A percentile compares a stretch with the other conserved stretches of the same genome.
Evolutionary conservation across 2,888 invertebrate species (phyloP).

Genomic region (Drosophila anomalata): DNA sequence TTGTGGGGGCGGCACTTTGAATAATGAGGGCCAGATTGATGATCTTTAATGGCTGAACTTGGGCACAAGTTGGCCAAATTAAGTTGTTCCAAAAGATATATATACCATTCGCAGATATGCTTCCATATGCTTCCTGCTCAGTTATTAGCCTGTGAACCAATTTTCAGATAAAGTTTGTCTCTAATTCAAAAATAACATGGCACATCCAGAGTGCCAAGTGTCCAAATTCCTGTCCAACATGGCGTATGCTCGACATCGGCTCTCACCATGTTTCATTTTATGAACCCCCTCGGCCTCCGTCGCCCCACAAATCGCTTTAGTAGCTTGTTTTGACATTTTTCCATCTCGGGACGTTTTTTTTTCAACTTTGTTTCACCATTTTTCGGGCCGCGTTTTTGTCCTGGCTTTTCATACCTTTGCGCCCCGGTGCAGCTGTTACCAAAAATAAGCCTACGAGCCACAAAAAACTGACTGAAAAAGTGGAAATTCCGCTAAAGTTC

Average conservation of each 20-base stretch:
- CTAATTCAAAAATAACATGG: not conserved
- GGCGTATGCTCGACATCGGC: conserved; percentile 57
- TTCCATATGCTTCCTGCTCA: not conserved
- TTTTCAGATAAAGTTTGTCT: not conserved
- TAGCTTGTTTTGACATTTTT: conserved; percentile 43
- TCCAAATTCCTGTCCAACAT: conserved; percentile 30
- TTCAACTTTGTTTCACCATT: conserved; percentile 17
- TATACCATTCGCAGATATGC: not conserved
- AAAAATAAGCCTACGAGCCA: conserved; percentile 48
- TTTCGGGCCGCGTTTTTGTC: conserved; percentile 24
- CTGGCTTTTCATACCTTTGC: conserved; percentile 42
- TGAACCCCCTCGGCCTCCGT: not conserved
- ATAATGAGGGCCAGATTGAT: conserved; percentile 48
- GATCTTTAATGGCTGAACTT: conserved; percentile 41
- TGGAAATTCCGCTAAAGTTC: conserved; percentile 36
- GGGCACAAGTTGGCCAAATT: conserved; percentile 35
- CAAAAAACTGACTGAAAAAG: conserved; percentile 36
- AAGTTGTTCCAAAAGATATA: conserved; percentile 22
- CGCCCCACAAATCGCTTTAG: conserved; percentile 31
- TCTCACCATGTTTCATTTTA: conserved; percentile 23
- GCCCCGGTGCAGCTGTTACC: conserved; percentile 27
- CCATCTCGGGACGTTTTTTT: conserved; percentile 2
- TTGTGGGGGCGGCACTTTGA: conserved; percentile 36
- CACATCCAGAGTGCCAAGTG: conserved; percentile 13
- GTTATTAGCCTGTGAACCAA: not conserved